A percentile compares a stretch with the other conserved stretches of the same genome.
These are phyloP conservation scores for Patella depressa DNA, from an alignment of 2,888 invertebrate genomes.

Conservation along the genomic window DNA sequence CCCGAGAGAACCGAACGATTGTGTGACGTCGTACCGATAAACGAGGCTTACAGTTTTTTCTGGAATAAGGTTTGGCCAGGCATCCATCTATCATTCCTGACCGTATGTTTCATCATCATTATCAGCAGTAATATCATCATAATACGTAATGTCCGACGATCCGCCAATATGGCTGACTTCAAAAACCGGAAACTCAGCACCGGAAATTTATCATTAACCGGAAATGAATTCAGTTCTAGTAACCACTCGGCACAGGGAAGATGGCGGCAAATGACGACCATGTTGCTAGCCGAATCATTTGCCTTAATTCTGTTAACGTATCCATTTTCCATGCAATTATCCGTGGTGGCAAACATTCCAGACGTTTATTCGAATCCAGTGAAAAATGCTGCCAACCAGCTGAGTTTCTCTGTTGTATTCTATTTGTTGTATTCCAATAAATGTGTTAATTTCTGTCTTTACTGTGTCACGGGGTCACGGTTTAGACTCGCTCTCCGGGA, in stretches of 20 bases:
- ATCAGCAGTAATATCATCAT: constrained; percentile 51
- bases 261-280: constrained; percentile 48
- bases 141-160: constrained; percentile 42
- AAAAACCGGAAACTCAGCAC: neutral
- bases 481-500: constrained; percentile 46
- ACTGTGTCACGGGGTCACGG: constrained; percentile 47
- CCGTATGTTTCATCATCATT: constrained; percentile 46
- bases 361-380: constrained; percentile 38
- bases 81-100: constrained; percentile 45
- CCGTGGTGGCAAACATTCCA: constrained; percentile 38
- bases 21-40: constrained; percentile 23
- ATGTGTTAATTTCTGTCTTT: constrained; percentile 56
- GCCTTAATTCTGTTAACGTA: constrained; percentile 50
- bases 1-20: constrained; percentile 27
- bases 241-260: constrained; percentile 13
- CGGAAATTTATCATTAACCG: neutral
- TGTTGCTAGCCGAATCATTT: constrained; percentile 54
- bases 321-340: constrained; percentile 51
- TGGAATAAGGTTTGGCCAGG: constrained; percentile 52
- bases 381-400: constrained; percentile 38
- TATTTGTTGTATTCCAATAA: constrained; percentile 58
- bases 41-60: constrained; percentile 36
- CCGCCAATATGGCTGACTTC: constrained; percentile 21
- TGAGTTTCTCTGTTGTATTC: constrained; percentile 53
- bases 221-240: neutral